Conservation (phyloP, 2,888 invertebrate species). For the Aphodius granarius region DNA sequence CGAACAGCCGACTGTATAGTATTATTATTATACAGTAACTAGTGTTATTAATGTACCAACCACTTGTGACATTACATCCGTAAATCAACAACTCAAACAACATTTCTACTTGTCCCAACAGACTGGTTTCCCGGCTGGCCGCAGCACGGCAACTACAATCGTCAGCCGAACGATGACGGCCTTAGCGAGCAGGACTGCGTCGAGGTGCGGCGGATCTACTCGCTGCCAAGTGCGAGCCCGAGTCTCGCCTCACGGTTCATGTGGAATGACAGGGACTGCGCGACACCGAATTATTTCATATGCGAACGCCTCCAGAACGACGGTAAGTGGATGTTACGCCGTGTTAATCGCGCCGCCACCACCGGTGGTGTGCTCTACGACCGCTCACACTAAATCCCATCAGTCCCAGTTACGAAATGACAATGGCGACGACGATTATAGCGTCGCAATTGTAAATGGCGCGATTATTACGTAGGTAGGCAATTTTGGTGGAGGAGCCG, state of each 20-base stretch:
- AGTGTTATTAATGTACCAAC: too few species aligned
- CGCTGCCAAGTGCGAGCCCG: constrained; percentile 56
- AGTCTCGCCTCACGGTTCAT: constrained; percentile 63
- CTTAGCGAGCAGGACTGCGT: constrained; percentile 81
- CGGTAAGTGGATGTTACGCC: constrained; percentile 55
- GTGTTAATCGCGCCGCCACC: background rate
- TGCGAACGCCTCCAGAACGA: constrained; percentile 71
- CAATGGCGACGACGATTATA: background rate
- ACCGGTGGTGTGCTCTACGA: background rate
- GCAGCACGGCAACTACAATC: constrained; percentile 65
- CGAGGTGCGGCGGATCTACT: constrained; percentile 70
- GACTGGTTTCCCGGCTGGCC: constrained; percentile 86
- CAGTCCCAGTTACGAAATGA: background rate
- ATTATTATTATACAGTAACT: too few species aligned
- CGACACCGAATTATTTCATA: constrained; percentile 72
- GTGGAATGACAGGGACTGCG: constrained; percentile 83
- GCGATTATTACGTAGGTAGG: background rate
- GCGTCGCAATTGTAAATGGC: background rate
- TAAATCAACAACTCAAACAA: background rate
- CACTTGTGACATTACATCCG: too few species aligned
- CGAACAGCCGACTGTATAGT: too few species aligned
- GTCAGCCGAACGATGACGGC: constrained; percentile 82
- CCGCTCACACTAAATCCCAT: background rate
- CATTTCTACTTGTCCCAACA: constrained; percentile 44
- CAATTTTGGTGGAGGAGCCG: background rate